Base-by-base conservation (phyloP, 1,140 invertebrate genomes). In the Atta colombica region DNA sequence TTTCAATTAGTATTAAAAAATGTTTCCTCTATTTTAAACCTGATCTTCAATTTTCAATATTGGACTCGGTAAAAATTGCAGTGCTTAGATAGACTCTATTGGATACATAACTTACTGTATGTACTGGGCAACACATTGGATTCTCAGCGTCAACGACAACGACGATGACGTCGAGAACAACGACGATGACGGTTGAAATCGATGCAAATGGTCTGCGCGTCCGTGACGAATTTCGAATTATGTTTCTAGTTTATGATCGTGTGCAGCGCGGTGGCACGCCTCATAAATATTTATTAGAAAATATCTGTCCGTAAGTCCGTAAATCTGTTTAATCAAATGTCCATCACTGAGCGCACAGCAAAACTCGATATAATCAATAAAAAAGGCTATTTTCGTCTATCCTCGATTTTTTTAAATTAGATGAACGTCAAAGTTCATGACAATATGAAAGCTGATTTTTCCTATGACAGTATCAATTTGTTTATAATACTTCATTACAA, bases 221-320 rank as follows among this genome's bases (percentile, higher is more conserved):
- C 80, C 80, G 80, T 84, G 80, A 84, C 80, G 80, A 75, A 84
- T 84, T 84, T 74, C 80, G 80, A 84, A 84, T 84, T 82, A 82
- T 74, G 80, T 82, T 82, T 82, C 80, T 74, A 82, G 80, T 82
- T 84, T 84, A 84, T 69, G 80, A 82, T 74, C 68, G 68, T 49
- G 78, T 53, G 55, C 80, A 14, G 14, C 49, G 14, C 14, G 80
- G 80, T 51, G 25, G 68, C 80, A 82, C 55, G 80, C 55, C 69
- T 84, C 69, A 84, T 84, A 84, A 84, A 84, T 84, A 84, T 84
- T 84, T 84, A 84, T 84, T 84, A 84, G 69, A 84, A 84, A 84
- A 84, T 84, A 84, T 84, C 58, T 74, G 45, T 84, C 55, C 80
- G 69, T 74, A 58, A 71, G 65, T 81, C 21, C 28, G 65, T 58